Base-by-base conservation (phyloP, 2,888 invertebrate species). In the Crematogaster levior region DNA sequence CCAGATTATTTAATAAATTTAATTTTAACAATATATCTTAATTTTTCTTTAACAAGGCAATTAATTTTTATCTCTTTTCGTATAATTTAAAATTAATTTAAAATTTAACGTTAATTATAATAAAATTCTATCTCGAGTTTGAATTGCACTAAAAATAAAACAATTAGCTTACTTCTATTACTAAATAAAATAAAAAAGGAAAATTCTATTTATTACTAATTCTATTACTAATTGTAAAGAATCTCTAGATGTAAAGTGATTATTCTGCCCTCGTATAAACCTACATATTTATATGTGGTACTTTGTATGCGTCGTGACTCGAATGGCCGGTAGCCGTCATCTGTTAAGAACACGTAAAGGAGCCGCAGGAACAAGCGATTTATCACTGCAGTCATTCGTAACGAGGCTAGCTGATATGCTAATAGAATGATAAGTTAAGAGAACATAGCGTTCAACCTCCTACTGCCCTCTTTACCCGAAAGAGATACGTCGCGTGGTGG, bases 341-440 rank as follows among this genome's bases (percentile, higher is more conserved):
- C 53, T 77, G 77, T 77, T 77, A 77, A 77, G 66, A 66, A 53
- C 77, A 66, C 77, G 77, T 77, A 77, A 77, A 77, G 66, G 77
- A 77, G 77, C 77, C 56, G 56, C 77, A 66, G 77, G 40, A 77
- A 77, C 77, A 56, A 43, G 56, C 77, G 43, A 77, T 77, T 66
- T 66, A 77, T 77, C 77, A 77, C 77, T 1, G 66, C 77, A 56
- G 66, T 77, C 66, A 66, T 77, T 56, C 77, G 77, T 77, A 77
- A 77, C 77, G 66, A 66, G 66, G 77, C 66, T 66, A 30, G 56
- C 77, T 86, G 88, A 88, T 88, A 88, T 88, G 88, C 86, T 86
- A 88, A 88, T 88, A 79, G 86, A 84, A 79, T 86, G 88, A 88
- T 87, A 88, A 82, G 84, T 86, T 84, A 77, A 77, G 68, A 66